Conservation (phyloP, 2,797 vertebrate genomes). For the Muscicapa striata region DNA sequence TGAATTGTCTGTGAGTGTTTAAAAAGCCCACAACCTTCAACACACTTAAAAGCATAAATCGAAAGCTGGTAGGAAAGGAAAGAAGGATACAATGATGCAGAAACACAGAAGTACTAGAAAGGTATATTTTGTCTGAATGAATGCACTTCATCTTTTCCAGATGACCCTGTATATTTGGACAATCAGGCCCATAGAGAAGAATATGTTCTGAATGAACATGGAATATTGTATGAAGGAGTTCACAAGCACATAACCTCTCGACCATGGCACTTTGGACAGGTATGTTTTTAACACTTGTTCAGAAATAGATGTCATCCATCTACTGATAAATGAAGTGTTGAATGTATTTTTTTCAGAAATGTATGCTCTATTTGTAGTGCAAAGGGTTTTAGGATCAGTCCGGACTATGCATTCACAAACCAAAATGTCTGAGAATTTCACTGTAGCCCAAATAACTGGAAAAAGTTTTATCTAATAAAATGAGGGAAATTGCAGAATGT, state of each 20-base stretch:
- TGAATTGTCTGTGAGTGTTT: background rate
- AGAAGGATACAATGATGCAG: background rate
- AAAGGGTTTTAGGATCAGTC: background rate
- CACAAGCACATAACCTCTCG: slow-evolving; percentile 75
- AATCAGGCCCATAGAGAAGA: slow-evolving; percentile 83
- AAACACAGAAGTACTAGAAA: background rate
- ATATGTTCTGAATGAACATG: slow-evolving; percentile 88
- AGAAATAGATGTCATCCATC: background rate
- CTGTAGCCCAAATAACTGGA: background rate
- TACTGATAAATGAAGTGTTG: background rate
- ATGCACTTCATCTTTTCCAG: slow-evolving; percentile 61
- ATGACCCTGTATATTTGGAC: slow-evolving; percentile 84
- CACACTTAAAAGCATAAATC: background rate
- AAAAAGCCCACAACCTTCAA: background rate
- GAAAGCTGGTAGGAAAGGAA: background rate
- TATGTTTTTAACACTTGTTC: slow-evolving; percentile 48
- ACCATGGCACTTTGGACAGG: slow-evolving; percentile 90
- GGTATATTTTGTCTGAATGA: background rate
- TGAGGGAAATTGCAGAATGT: background rate
- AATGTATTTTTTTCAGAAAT: background rate
- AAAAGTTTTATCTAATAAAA: background rate
- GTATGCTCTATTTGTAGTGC: background rate
- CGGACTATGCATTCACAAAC: background rate
- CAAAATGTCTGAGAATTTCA: background rate
- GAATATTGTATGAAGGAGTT: slow-evolving; percentile 82